Percentiles rank a stretch among this genome's conserved stretches.
Evolutionary conservation across 2,797 vertebrate genomes (phyloP).

Genomic region (Malacoraja senta): DNA sequence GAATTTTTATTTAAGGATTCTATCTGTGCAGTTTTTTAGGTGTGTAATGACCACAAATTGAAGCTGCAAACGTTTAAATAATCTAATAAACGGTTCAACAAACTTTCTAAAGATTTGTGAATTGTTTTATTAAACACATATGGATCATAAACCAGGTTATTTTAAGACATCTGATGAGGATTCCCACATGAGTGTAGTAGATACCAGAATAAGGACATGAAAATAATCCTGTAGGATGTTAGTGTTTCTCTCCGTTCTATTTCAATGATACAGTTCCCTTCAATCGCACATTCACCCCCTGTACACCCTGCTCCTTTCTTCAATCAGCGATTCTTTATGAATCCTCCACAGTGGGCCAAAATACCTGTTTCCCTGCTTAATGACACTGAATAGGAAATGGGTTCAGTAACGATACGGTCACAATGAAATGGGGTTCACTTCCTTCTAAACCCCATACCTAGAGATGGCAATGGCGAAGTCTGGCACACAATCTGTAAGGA

Average conservation of each 20-base stretch:
- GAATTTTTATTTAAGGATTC: slow-evolving; percentile 30
- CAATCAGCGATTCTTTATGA: not conserved
- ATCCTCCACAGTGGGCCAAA: no score
- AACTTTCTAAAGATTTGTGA: slow-evolving; percentile 25
- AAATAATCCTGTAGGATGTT: not conserved
- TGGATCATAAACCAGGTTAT: slow-evolving; percentile 4
- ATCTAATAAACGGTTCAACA: slow-evolving; percentile 27
- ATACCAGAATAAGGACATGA: not conserved
- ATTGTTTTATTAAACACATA: slow-evolving; percentile 21
- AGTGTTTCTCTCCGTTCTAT: not conserved
- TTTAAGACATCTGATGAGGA: not conserved
- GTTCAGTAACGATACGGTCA: not conserved
- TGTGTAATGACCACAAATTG: slow-evolving; percentile 29
- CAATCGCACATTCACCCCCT: not conserved
- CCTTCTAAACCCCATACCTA: no score
- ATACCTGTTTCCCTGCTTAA: no score
- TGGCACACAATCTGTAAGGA: no score
- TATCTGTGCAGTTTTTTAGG: slow-evolving; percentile 26
- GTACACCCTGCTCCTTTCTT: not conserved
- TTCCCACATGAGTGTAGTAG: not conserved
- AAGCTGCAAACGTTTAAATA: slow-evolving; percentile 25
- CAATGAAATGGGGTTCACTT: no score
- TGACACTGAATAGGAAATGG: no score
- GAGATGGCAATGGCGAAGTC: no score
- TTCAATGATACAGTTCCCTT: not conserved